Evolutionary conservation across 2,888 invertebrate genomes (phyloP).

Genomic region (Ariolimax columbianus): DNA sequence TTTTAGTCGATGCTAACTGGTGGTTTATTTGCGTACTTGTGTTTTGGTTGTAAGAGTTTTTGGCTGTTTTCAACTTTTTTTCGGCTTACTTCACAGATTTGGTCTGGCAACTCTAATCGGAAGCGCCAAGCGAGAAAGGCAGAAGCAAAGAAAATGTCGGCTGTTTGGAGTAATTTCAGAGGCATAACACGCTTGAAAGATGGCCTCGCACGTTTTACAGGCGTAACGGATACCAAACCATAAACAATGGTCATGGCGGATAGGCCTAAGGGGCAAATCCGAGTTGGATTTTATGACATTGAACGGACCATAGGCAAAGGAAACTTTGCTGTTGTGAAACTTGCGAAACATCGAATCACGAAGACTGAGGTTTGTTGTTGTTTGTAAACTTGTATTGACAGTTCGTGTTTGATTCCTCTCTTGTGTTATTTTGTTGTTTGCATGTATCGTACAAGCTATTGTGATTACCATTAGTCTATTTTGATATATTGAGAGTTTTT

Average conservation of each 20-base stretch:
- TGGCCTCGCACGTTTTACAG: slow-evolving; percentile 50
- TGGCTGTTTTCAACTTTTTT: too few relatives aligned
- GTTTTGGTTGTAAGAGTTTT: too few relatives aligned
- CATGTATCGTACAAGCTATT: not conserved
- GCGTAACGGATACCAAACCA: slow-evolving; percentile 41
- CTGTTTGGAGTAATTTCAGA: slow-evolving; percentile 51
- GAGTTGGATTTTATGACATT: slow-evolving; percentile 97
- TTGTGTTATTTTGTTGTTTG: not conserved
- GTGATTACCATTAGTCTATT: not conserved
- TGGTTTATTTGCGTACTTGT: too few relatives aligned
- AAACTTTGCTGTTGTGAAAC: slow-evolving; percentile 98
- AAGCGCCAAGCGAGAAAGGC: slow-evolving; percentile 56
- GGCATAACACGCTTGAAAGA: slow-evolving; percentile 56
- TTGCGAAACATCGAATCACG: slow-evolving; percentile 98
- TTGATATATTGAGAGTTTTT: not conserved
- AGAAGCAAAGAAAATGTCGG: slow-evolving; percentile 55
- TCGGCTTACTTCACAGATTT: too few relatives aligned
- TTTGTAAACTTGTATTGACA: slow-evolving; percentile 3
- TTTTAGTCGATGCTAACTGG: too few relatives aligned
- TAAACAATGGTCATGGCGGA: slow-evolving; percentile 58
- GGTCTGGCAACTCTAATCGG: too few relatives aligned
- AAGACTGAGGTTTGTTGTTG: slow-evolving; percentile 87
- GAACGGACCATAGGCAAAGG: slow-evolving; percentile 98
- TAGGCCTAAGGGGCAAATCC: slow-evolving; percentile 62
- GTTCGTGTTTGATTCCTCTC: not conserved